Percentiles rank a stretch among this genome's conserved stretches.
Conservation (phyloP, 1,140 invertebrate genomes). For the Tetraneura akinire region DNA sequence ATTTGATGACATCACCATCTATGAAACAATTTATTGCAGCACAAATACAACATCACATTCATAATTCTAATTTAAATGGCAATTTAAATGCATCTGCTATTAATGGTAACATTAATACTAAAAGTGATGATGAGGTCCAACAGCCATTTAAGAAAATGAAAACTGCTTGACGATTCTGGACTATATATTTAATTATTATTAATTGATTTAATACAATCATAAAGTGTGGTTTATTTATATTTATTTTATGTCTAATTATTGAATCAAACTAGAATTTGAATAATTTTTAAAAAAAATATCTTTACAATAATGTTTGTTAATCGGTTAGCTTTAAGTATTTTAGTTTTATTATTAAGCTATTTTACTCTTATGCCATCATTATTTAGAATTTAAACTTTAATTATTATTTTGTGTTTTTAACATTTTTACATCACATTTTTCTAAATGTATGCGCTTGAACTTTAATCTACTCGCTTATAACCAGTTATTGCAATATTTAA, state of each 20-base stretch:
- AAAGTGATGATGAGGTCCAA: slow-evolving; percentile 38
- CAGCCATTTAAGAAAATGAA: slow-evolving; percentile 49
- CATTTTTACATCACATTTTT: slow-evolving; percentile 40
- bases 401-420: slow-evolving; percentile 40
- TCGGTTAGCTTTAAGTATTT: background rate
- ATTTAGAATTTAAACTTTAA: background rate
- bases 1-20: slow-evolving; percentile 44
- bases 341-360: slow-evolving; percentile 34
- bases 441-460: slow-evolving; percentile 38
- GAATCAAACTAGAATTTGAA: background rate
- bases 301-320: slow-evolving; percentile 2
- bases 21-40: slow-evolving; percentile 47
- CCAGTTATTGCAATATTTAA: slow-evolving; percentile 45
- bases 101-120: slow-evolving; percentile 39
- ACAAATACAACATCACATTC: slow-evolving; percentile 48
- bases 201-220: slow-evolving; percentile 23
- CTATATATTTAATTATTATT: background rate
- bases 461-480: slow-evolving; percentile 39
- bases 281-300: slow-evolving; percentile 5
- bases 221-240: slow-evolving; percentile 3
- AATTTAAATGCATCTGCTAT: slow-evolving; percentile 39
- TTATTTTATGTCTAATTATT: slow-evolving; percentile 10
- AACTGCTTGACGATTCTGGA: slow-evolving; percentile 37
- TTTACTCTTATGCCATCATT: slow-evolving; percentile 21
- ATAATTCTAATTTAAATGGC: slow-evolving; percentile 28